Base-by-base conservation (phyloP, 2,888 invertebrate genomes). In the Agriopis aurantiaria region DNA sequence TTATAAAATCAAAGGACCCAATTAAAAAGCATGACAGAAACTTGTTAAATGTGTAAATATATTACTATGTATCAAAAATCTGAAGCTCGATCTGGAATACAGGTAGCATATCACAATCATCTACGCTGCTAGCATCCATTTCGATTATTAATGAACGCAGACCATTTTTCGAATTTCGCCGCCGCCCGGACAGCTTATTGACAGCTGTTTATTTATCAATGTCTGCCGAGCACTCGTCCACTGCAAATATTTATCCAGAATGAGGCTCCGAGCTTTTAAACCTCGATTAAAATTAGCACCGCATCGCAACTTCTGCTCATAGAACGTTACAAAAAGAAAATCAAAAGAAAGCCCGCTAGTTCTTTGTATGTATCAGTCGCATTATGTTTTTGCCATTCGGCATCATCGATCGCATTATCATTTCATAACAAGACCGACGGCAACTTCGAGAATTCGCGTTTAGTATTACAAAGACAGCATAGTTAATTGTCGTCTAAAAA, bases 121-220 rank as follows among this genome's bases (percentile, higher is more conserved):
- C 88, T 89, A 78, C 80, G 84, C 82, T 82, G 82, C 85, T 85
- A 83, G 88, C 82, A 86, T 87, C 84, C 85, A 90, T 86, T 87
- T 88, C 85, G 83, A 88, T 90, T 91, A 91, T 92, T 91, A 90
- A 92, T 91, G 91, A 87, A 85, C 77, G 79, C 78, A 74, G 75
- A 81, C 76, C 85, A 84, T 85, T 89, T 74, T 87, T 87, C 84
- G 87, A 88, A 88, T 86, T 88, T 88, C 85, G 86, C 84, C 85
- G 85, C 81, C 84, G 83, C 81, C 78, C 80, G 74, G 85, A 86
- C 88, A 85, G 82, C 81, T 80, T 81, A 89, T 85, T 89, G 91
- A 92, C 91, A 90, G 91, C 87, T 79, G 84, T 87, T 85, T 89
- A 91, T 91, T 90, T 88, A 88, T 91, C 91, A 90, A 87, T 84